A percentile compares a stretch with the other conserved stretches of the same genome.
Conservation (phyloP, 2,797 vertebrate species). For the Taenioides sp. region DNA sequence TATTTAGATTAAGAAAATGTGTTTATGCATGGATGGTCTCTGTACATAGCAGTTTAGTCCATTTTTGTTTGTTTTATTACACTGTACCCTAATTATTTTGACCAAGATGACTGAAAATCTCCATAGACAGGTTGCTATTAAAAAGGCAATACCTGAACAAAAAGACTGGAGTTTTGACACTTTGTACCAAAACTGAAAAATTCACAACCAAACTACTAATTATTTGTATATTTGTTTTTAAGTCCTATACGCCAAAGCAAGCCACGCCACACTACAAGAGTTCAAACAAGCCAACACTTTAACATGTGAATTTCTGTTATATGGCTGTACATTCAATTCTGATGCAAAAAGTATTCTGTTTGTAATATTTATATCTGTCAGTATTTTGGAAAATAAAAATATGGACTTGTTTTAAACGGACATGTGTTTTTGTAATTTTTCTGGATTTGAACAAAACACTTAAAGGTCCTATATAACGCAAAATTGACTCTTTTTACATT, state of each 20-base stretch:
- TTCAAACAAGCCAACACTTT: neutral
- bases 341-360: slow-evolving; percentile 57
- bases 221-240: too few species aligned
- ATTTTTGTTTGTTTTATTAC: neutral
- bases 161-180: neutral
- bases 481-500: too few species aligned
- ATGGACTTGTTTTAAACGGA: slow-evolving; percentile 41
- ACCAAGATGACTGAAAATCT: neutral
- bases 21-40: too few species aligned
- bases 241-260: too few species aligned
- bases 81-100: neutral
- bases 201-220: neutral
- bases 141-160: neutral
- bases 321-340: slow-evolving; percentile 17
- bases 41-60: neutral
- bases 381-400: slow-evolving; percentile 71
- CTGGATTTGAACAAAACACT: too few species aligned
- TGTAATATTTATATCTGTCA: slow-evolving; percentile 75
- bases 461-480: too few species aligned
- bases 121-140: neutral
- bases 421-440: neutral
- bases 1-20: neutral
- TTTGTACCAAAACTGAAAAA: neutral
- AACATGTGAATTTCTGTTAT: slow-evolving; percentile 9
- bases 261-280: too few species aligned